phyloP scores from a whole-genome alignment of 2,888 invertebrate species.

The Coremacera marginata region DNA sequence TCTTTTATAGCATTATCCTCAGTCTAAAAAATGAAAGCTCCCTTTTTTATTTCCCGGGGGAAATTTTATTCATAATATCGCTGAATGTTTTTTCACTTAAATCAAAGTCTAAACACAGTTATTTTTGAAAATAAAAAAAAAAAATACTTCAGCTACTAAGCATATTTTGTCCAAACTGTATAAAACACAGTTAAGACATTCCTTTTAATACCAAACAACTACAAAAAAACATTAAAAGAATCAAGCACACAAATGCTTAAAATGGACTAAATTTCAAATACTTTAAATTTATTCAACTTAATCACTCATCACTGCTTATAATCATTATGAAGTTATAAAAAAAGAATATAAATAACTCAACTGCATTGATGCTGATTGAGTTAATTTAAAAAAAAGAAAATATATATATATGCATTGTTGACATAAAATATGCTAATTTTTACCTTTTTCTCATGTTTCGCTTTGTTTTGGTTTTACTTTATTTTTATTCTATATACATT shows the following conservation, averaged over 20 bases:
- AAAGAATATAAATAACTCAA: constrained; percentile 30
- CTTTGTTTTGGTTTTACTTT: constrained; percentile 43
- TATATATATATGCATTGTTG: constrained; percentile 11
- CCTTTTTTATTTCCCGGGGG: too few relatives aligned
- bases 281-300: too few relatives aligned
- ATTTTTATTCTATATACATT: constrained; percentile 42
- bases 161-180: neutral
- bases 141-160: neutral
- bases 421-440: constrained; percentile 28
- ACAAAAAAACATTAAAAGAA: too few relatives aligned
- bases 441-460: constrained; percentile 27
- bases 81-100: neutral
- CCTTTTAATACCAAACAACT: too few relatives aligned
- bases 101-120: neutral
- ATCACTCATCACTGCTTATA: neutral
- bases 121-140: neutral
- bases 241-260: too few relatives aligned
- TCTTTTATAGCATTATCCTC: too few relatives aligned
- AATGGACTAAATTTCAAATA: too few relatives aligned
- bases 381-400: neutral
- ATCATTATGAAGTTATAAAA: neutral
- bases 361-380: neutral
- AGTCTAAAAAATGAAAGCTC: too few relatives aligned
- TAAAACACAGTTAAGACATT: neutral
- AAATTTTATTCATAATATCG: too few relatives aligned